phyloP scores from a whole-genome alignment of 2,888 invertebrate genomes.

The Elaeidobius kamerunicus region DNA sequence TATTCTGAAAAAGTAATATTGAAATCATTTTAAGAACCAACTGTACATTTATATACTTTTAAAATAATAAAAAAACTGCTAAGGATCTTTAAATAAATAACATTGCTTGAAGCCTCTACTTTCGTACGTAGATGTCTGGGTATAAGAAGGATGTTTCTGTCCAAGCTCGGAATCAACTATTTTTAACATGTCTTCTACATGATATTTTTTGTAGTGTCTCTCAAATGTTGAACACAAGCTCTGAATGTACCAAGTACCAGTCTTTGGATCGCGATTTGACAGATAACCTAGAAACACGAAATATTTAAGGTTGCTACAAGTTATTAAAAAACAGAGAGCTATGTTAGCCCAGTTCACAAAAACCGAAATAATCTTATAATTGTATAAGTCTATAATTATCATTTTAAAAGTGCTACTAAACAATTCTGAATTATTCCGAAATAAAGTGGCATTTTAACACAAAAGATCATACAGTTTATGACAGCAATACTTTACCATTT shows the following conservation, averaged over 20 bases:
- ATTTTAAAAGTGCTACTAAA: no score
- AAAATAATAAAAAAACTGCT: background rate
- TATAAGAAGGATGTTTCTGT: slow-evolving; percentile 32
- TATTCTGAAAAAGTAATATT: no score
- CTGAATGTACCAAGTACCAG: slow-evolving; percentile 72
- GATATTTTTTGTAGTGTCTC: slow-evolving; percentile 58
- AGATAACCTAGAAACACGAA: slow-evolving; percentile 54
- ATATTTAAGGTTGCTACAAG: no score
- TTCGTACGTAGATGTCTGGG: slow-evolving; percentile 63
- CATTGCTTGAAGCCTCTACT: slow-evolving; percentile 59
- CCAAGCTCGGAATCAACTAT: slow-evolving; percentile 56
- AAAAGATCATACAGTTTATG: no score
- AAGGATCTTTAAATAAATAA: slow-evolving; percentile 38
- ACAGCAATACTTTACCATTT: no score
- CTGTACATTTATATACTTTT: background rate
- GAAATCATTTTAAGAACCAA: no score
- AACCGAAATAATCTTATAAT: no score
- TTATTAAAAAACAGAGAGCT: no score
- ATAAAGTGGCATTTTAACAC: no score
- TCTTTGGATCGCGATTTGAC: slow-evolving; percentile 57
- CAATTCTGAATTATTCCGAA: no score
- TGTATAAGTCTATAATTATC: no score
- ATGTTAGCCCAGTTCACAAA: no score
- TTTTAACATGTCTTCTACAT: slow-evolving; percentile 65
- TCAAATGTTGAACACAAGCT: slow-evolving; percentile 64